phyloP scores from a whole-genome alignment of 1,140 invertebrate species.

The Centruroides vittatus region DNA sequence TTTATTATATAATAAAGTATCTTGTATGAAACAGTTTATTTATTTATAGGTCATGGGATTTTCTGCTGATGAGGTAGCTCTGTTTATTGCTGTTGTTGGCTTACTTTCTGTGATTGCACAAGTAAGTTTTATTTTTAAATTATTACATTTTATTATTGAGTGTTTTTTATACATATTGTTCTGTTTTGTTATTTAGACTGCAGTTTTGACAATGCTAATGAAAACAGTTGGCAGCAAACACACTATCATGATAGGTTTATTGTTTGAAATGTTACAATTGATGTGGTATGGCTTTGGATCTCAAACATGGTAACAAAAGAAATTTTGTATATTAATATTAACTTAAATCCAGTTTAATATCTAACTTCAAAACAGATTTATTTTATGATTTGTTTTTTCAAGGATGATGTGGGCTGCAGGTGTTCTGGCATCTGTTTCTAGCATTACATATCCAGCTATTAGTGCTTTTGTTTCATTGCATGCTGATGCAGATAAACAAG shows the following conservation, averaged over 20 bases:
- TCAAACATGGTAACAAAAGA: constrained; percentile 48
- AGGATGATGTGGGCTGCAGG: constrained; percentile 99
- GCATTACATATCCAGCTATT: constrained; percentile 90
- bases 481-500: constrained; percentile 91
- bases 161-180: not conserved
- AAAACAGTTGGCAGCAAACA: constrained; percentile 83
- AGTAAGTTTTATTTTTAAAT: constrained; percentile 23
- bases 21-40: constrained; percentile 58
- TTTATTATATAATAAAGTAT: constrained; percentile 54
- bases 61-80: constrained; percentile 81
- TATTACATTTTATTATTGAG: not conserved
- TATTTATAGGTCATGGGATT: constrained; percentile 75
- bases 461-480: constrained; percentile 96
- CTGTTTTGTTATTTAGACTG: constrained; percentile 29
- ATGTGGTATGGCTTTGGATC: constrained; percentile 93
- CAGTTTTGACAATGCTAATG: constrained; percentile 75
- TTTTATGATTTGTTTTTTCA: constrained; percentile 17
- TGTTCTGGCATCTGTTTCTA: constrained; percentile 79
- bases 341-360: not conserved
- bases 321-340: not conserved
- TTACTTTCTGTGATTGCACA: constrained; percentile 92
- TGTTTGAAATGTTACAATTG: constrained; percentile 92
- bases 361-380: not conserved
- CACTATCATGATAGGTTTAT: constrained; percentile 89
- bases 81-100: constrained; percentile 95